Base-by-base conservation (phyloP, 2,797 vertebrate species). In the Enoplosus armatus region DNA sequence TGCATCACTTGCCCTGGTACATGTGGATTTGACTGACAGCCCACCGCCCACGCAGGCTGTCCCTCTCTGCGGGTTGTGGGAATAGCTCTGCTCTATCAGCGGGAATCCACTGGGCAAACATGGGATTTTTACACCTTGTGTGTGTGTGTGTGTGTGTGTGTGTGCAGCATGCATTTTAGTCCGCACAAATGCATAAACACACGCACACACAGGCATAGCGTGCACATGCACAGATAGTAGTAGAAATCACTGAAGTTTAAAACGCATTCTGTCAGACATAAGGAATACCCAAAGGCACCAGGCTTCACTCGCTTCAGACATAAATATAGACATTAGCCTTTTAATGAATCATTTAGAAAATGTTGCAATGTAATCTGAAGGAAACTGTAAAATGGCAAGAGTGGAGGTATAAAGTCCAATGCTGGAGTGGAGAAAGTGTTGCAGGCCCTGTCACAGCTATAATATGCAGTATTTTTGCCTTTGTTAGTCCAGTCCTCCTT, bases 11-110 rank as follows among this genome's bases (percentile, higher is more conserved):
- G 71, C 12, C 54, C 35, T 71, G 76, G 78, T 83, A 87, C 83
- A 83, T 85, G 87, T 68, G 80, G 83, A 74, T 87, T 63, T 93
- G 91, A 91, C 22, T 91, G 92, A 88, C 91, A 91, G 85, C 55
- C 62, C 62, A 37, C 69, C 76, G 16, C 85, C 80, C 75, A 69
- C 71, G n/a, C 72, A 77, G 75, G 63, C 82, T 82, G 77, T 66
- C 82, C 84, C 70, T 63, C 79, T 80, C 79, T 75, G 80, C 10
- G n/a, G 87, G 79, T 58, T 89, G 80, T 80, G 80, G 72, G 81
- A 88, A 90, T 65, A 80, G 47, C 81, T 83, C 64, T 82, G 80
- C 80, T 89, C 85, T 47, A 80, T 87, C 85, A 74, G 80, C 45
- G 11, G 70, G 80, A 84, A 67, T 77, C 69, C 84, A 68, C 60